Base-by-base conservation (phyloP, 2,113 vertebrate species). In the Takifugu bimaculatus region DNA sequence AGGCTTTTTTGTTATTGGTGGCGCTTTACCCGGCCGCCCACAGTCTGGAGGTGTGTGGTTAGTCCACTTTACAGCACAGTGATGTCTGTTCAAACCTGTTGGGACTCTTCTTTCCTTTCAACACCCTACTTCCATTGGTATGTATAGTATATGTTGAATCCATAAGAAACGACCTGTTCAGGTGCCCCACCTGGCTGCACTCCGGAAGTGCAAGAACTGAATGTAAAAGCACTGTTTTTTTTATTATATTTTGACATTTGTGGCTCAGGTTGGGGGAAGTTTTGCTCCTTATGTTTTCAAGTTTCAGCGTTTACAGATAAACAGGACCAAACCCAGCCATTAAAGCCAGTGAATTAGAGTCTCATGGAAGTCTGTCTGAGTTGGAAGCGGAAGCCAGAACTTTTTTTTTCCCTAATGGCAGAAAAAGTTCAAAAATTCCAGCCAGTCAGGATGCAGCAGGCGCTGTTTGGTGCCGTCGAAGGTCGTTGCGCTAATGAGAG, bases 51-150 rank as follows among this genome's bases (percentile, higher is more conserved):
- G 61, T 74, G 53, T 44, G 61, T 27, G 32, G 62, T 70, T 77
- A 80, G 72, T 45, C 55, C 57, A 27, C 74, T 83, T 83, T 78
- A 81, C 75, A 72, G 60, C 57, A 26, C 27, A 29, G 25, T 60
- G 54, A 70, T 62, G 76, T 79, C 53, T 85, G 85, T 83, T 74
- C 65, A 86, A 78, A 82, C 86, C 79, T 90, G 88, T 70, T 61
- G 49, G 63, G 69, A 60, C 65, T 20, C 73, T 78, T 79, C 68
- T 74, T 56, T 75, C 55, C 74, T 84, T 85, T 86, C 84, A 85
- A 68, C 86, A 74, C 84, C 79, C 77, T 82, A 77, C 71, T 66
- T 74, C 57, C 62, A 54, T 59, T 71, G 81, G 85, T 88, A 84
- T 86, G 85, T 66, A 29, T 70, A 72, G 59, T 53, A 61, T 59